Evolutionary conservation across 2,888 invertebrate species (phyloP).

Genomic region (Plutella xylostella): DNA sequence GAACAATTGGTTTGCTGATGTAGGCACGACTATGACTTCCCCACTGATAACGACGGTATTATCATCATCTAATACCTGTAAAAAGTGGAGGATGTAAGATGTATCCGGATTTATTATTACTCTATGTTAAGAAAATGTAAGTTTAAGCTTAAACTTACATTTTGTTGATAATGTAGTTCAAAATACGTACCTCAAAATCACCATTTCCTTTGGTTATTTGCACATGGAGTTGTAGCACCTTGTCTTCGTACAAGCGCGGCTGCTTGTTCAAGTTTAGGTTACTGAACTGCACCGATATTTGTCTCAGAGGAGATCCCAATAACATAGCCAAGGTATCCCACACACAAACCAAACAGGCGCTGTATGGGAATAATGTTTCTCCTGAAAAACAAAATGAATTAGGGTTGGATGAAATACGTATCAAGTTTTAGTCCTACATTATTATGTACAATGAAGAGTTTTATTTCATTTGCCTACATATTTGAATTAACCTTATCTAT

Average conservation of each 20-base stretch:
- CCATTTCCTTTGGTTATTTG: neutral
- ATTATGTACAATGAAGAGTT: too few relatives aligned
- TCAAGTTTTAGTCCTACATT: too few relatives aligned
- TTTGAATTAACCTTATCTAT: neutral
- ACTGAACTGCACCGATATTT: neutral
- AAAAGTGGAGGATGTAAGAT: too few relatives aligned
- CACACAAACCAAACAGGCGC: neutral
- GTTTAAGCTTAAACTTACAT: too few relatives aligned
- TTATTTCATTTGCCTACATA: too few relatives aligned
- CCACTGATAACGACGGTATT: too few relatives aligned
- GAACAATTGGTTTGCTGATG: too few relatives aligned
- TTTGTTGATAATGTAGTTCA: too few relatives aligned
- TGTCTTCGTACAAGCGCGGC: neutral
- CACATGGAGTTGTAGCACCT: neutral
- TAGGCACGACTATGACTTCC: too few relatives aligned
- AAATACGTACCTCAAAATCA: constrained; percentile 4
- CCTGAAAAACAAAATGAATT: neutral
- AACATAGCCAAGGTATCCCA: constrained; percentile 4
- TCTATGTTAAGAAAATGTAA: too few relatives aligned
- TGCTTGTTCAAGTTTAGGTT: neutral
- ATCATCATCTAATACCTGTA: too few relatives aligned
- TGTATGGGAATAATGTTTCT: constrained; percentile 1
- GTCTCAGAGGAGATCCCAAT: neutral
- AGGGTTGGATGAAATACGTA: neutral
- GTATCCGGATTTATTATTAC: too few relatives aligned